phyloP scores from a whole-genome alignment of 2,113 vertebrate species.

The Antidorcas marsupialis region DNA sequence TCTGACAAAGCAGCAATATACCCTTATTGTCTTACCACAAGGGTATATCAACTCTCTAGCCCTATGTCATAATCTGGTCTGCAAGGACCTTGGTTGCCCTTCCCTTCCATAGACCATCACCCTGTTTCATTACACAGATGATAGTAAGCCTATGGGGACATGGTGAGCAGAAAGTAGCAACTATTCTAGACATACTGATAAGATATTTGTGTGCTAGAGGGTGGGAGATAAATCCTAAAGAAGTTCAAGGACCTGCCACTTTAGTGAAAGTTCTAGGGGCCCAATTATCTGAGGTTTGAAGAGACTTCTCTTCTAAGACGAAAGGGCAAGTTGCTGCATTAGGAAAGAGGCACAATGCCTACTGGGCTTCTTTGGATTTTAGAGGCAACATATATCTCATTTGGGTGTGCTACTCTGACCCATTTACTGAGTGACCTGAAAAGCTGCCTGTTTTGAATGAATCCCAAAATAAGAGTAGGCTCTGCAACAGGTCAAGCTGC shows the following conservation, averaged over 20 bases:
- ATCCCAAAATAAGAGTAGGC: neutral
- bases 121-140: neutral
- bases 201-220: neutral
- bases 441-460: conserved; percentile 33
- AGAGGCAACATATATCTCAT: neutral
- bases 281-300: neutral
- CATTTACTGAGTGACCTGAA: conserved; percentile 38
- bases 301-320: neutral
- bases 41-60: neutral
- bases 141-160: neutral
- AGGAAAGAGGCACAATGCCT: neutral
- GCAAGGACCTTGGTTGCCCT: neutral
- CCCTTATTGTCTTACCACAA: neutral
- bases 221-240: neutral
- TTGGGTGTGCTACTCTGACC: neutral
- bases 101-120: neutral
- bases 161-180: neutral
- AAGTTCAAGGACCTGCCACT: conserved; percentile 17
- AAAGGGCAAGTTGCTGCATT: conserved; percentile 9
- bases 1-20: neutral
- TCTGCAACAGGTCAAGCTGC: conserved; percentile 20
- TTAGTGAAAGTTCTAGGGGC: conserved; percentile 1
- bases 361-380: neutral
- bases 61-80: neutral
- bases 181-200: neutral